Conservation (phyloP, 2,888 invertebrate genomes). For the Penaeus monodon region DNA sequence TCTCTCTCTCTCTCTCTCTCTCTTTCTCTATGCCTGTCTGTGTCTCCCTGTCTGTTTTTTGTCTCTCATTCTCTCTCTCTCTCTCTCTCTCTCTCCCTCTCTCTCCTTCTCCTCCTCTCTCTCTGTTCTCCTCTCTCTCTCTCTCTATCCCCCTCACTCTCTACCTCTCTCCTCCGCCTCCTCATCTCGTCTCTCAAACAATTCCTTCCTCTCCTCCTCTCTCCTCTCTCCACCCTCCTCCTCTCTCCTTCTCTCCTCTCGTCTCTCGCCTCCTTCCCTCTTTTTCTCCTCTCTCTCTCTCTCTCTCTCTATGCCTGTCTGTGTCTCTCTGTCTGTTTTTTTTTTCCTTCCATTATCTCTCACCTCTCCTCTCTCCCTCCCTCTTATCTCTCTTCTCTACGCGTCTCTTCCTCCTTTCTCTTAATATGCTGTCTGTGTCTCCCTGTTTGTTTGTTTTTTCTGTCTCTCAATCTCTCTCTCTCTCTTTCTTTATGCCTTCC, state of each 20-base stretch:
- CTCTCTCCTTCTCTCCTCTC: background rate
- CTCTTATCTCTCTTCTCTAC: background rate
- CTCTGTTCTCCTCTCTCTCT: background rate
- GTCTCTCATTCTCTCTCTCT: background rate
- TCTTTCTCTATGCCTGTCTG: too few relatives aligned
- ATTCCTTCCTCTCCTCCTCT: too few relatives aligned
- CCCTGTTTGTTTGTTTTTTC: too few relatives aligned
- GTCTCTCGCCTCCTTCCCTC: background rate
- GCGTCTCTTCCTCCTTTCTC: accelerated
- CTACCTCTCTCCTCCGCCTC: too few relatives aligned
- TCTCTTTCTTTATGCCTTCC: background rate
- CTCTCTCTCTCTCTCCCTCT: background rate
- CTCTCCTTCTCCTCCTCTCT: background rate
- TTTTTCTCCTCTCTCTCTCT: background rate
- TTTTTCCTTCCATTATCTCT: background rate
- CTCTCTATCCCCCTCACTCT: background rate
- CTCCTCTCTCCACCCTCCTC: background rate
- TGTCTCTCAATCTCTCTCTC: background rate
- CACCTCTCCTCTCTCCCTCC: conserved; percentile 10
- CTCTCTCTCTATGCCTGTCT: conserved; percentile 3
- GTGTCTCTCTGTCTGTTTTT: accelerated
- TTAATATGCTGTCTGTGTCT: too few relatives aligned
- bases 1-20: too few relatives aligned
- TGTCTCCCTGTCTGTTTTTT: too few relatives aligned
- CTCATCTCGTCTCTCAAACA: too few relatives aligned